phyloP scores from a whole-genome alignment of 2,888 invertebrate species.

The Ormyrus thymus region DNA sequence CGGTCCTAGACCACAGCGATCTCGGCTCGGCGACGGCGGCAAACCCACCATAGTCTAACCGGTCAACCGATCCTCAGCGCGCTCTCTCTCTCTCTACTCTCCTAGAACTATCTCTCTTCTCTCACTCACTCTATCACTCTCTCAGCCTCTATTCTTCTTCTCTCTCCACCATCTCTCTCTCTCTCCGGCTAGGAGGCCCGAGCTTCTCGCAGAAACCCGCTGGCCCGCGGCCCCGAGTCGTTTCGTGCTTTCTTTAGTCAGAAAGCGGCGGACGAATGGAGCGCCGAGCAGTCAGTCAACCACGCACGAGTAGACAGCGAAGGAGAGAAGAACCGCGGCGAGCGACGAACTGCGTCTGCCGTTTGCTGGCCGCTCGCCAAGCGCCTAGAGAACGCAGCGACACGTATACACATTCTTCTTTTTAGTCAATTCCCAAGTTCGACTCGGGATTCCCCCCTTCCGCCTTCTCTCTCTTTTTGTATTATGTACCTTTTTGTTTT shows the following conservation, averaged over 20 bases:
- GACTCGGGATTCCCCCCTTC: conserved; percentile 36
- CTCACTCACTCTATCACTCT: no score
- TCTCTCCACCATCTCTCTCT: conserved; percentile 17
- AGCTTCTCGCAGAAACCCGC: no score
- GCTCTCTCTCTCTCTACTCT: conserved; percentile 33
- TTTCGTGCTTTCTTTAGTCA: conserved; percentile 17
- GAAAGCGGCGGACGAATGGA: conserved; percentile 2
- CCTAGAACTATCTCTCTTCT: conserved; percentile 37
- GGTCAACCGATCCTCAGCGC: conserved; percentile 63
- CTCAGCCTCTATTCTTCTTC: conserved; percentile 13
- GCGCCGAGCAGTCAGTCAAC: conserved; percentile 11
- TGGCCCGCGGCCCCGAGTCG: conserved; percentile 34
- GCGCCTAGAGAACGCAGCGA: not conserved
- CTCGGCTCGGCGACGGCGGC: conserved; percentile 75
- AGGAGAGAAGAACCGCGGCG: conserved; percentile 13
- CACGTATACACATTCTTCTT: conserved; percentile 22
- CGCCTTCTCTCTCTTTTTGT: not conserved
- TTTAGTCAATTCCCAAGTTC: conserved; percentile 53
- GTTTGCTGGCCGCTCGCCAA: conserved; percentile 19
- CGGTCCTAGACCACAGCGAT: conserved; percentile 70
- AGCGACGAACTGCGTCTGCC: conserved; percentile 19
- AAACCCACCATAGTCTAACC: conserved; percentile 73
- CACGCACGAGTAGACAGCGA: conserved; percentile 15
- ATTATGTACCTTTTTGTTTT: conserved; percentile 4
- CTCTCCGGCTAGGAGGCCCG: conserved; percentile 29